phyloP scores from a whole-genome alignment of 1,140 invertebrate species.

The Daktulosphaira vitifoliae region DNA sequence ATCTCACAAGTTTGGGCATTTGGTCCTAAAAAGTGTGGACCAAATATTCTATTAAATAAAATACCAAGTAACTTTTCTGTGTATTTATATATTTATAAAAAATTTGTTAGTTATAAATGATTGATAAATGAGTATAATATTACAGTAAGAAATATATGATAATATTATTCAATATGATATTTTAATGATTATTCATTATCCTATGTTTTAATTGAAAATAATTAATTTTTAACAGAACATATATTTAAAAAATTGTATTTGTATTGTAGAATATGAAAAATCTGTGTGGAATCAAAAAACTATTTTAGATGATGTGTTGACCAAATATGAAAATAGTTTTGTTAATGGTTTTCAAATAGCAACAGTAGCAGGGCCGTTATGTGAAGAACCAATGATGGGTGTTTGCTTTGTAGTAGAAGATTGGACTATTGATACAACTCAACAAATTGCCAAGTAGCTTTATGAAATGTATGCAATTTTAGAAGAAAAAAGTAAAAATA shows the following conservation, averaged over 20 bases:
- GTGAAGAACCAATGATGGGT: constrained; percentile 93
- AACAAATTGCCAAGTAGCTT: neutral
- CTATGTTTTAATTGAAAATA: too few relatives aligned
- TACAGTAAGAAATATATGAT: too few relatives aligned
- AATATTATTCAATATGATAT: too few relatives aligned
- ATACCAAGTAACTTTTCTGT: constrained; percentile 42
- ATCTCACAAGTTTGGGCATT: constrained; percentile 79
- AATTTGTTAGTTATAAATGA: neutral
- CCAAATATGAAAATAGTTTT: constrained; percentile 54
- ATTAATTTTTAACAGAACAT: too few relatives aligned
- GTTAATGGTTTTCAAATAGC: constrained; percentile 93
- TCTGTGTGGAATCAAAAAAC: constrained; percentile 32
- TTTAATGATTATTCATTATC: too few relatives aligned
- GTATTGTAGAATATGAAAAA: constrained; percentile 25
- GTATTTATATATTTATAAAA: neutral
- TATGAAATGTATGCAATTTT: too few relatives aligned
- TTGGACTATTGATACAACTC: constrained; percentile 51
- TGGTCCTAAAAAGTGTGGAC: constrained; percentile 78
- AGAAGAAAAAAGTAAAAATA: too few relatives aligned
- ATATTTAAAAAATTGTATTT: too few relatives aligned
- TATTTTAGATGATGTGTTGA: neutral
- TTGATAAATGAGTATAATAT: neutral
- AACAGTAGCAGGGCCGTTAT: constrained; percentile 77
- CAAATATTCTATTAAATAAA: constrained; percentile 79
- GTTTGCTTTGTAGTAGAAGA: constrained; percentile 82